phyloP scores from a whole-genome alignment of 35 echinoderm and acorn worm genomes.

The Ophioderma brevispina region DNA sequence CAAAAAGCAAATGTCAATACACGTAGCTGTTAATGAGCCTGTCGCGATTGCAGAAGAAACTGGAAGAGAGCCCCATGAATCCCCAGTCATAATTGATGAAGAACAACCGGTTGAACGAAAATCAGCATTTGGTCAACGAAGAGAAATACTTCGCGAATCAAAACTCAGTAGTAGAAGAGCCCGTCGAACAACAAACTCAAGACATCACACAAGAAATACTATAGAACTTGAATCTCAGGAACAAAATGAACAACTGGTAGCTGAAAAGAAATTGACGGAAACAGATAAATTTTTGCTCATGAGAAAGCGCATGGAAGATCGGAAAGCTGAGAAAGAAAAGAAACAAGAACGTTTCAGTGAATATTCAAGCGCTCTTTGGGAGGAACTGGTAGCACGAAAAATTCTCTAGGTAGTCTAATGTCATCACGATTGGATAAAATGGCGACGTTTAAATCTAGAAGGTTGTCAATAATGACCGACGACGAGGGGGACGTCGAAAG shows the following conservation, averaged over 20 bases:
- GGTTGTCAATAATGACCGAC: not conserved
- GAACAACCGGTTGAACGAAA: not conserved
- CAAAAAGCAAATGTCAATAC: no score
- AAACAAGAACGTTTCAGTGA: not conserved
- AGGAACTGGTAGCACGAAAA: not conserved
- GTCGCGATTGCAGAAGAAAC: not conserved
- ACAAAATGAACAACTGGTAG: not conserved
- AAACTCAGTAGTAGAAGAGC: no score
- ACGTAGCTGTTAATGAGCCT: not conserved
- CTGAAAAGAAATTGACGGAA: conserved; percentile 20
- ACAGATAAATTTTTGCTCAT: conserved; percentile 39
- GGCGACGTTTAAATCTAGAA: conserved; percentile 17
- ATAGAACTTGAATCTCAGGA: not conserved
- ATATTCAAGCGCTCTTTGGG: not conserved
- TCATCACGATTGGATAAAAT: conserved; percentile 29
- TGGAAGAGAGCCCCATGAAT: not conserved
- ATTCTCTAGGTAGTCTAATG: conserved; percentile 28
- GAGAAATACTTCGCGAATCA: no score
- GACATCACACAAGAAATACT: no score
- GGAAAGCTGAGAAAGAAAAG: conserved; percentile 17
- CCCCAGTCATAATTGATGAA: not conserved
- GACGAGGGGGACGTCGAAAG: not conserved
- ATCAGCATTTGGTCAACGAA: no score
- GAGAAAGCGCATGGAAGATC: conserved; percentile 36
- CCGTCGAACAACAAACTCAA: no score